A percentile compares a stretch with the other conserved stretches of the same genome.
Conservation (phyloP, 2,797 vertebrate genomes). For the Syngnathus acus region DNA sequence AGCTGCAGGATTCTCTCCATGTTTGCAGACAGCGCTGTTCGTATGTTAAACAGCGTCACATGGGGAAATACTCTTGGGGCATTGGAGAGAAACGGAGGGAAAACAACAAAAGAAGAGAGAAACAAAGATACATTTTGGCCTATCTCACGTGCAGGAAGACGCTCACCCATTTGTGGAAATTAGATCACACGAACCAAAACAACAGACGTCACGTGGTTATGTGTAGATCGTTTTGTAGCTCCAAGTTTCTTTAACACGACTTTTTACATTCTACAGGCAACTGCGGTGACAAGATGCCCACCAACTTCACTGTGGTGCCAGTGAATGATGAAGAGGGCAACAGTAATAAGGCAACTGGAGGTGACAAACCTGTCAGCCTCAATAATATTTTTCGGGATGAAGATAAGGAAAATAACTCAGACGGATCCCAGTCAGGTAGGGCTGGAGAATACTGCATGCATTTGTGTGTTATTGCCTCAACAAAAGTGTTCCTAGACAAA, state of each 20-base stretch:
- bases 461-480: not conserved
- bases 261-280: not conserved
- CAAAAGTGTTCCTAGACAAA: not conserved
- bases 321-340: slow-evolving; percentile 47
- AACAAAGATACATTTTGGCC: slow-evolving; percentile 38
- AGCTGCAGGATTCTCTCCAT: slow-evolving; percentile 26
- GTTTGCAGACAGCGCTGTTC: slow-evolving; percentile 23
- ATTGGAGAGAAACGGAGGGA: slow-evolving; percentile 39
- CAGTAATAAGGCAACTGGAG: slow-evolving; percentile 15
- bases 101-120: slow-evolving; percentile 23
- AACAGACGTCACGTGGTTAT: not conserved
- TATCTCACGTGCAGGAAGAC: slow-evolving; percentile 31
- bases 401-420: slow-evolving; percentile 7
- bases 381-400: slow-evolving; percentile 37
- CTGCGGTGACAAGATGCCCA: slow-evolving; percentile 52
- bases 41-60: slow-evolving; percentile 59
- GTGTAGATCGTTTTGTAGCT: not conserved
- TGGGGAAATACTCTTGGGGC: slow-evolving; percentile 42
- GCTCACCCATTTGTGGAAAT: not conserved
- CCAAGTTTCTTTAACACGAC: not conserved
- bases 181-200: slow-evolving; percentile 10
- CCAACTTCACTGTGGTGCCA: slow-evolving; percentile 62
- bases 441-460: not conserved
- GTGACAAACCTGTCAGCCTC: slow-evolving; percentile 32
- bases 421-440: slow-evolving; percentile 9